Conservation (phyloP, 2,888 invertebrate genomes). For the Ichneumon xanthorius region DNA sequence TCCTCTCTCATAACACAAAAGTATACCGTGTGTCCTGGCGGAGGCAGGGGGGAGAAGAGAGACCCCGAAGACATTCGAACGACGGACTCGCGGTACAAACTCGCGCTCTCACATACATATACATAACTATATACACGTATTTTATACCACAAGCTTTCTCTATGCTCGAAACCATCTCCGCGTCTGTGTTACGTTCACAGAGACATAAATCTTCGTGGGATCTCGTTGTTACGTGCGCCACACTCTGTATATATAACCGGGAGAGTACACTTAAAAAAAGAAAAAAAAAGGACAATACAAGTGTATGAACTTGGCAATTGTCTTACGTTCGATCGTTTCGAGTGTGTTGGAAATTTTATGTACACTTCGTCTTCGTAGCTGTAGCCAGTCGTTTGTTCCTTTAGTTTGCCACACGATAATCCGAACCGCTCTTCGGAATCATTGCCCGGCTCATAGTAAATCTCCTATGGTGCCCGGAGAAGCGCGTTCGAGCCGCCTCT, state of each 20-base stretch:
- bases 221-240: constrained; percentile 63
- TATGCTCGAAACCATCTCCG: constrained; percentile 45
- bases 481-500: background rate
- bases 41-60: background rate
- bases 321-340: constrained; percentile 44
- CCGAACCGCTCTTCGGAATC: constrained; percentile 52
- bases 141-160: constrained; percentile 59
- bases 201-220: constrained; percentile 67
- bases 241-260: constrained; percentile 44
- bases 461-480: constrained; percentile 43
- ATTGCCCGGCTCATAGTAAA: constrained; percentile 56
- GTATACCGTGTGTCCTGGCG: constrained; percentile 67
- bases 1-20: constrained; percentile 81
- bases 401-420: constrained; percentile 65
- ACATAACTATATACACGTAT: constrained; percentile 37
- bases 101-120: constrained; percentile 16
- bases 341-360: constrained; percentile 63
- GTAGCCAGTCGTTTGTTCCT: constrained; percentile 65
- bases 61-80: constrained; percentile 48
- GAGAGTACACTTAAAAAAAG: constrained; percentile 32
- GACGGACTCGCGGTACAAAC: constrained; percentile 10
- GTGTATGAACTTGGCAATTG: constrained; percentile 53
- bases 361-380: constrained; percentile 66
- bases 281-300: constrained; percentile 45
- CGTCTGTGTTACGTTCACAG: constrained; percentile 57